Evolutionary conservation across 2,888 invertebrate genomes (phyloP).

Genomic region (Coleophora deauratella): DNA sequence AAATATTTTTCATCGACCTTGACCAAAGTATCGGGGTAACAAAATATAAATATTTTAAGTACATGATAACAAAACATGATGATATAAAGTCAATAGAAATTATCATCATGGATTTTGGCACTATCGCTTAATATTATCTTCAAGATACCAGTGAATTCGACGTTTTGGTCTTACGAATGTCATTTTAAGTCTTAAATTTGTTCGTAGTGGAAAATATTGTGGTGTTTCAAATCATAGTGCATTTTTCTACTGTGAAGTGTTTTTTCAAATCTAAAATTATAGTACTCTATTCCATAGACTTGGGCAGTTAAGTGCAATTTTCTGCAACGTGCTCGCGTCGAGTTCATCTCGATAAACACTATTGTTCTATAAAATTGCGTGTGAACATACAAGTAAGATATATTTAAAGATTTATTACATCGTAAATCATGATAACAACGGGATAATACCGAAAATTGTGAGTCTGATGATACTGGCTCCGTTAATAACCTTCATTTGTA

Average conservation of each 20-base stretch:
- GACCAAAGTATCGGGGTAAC: constrained; percentile 11
- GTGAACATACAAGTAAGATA: neutral
- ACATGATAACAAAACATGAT: constrained; percentile 15
- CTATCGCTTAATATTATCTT: constrained; percentile 20
- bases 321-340: too few relatives aligned
- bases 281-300: too few relatives aligned
- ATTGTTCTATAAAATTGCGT: neutral
- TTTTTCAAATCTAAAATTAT: too few relatives aligned
- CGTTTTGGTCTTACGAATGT: constrained; percentile 19
- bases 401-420: neutral
- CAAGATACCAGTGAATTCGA: constrained; percentile 38
- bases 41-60: constrained; percentile 19
- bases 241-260: too few relatives aligned
- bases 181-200: too few relatives aligned
- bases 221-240: too few relatives aligned
- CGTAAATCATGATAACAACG: neutral
- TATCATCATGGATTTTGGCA: neutral
- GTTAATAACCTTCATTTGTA: neutral
- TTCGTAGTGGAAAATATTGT: too few relatives aligned
- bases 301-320: too few relatives aligned
- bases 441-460: neutral
- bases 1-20: neutral
- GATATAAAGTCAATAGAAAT: too few relatives aligned
- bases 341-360: neutral
- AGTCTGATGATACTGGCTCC: too few relatives aligned